Percentiles rank a stretch among this genome's conserved stretches.
Conservation (phyloP, 2,888 invertebrate genomes). For the Xestia c-nigrum region DNA sequence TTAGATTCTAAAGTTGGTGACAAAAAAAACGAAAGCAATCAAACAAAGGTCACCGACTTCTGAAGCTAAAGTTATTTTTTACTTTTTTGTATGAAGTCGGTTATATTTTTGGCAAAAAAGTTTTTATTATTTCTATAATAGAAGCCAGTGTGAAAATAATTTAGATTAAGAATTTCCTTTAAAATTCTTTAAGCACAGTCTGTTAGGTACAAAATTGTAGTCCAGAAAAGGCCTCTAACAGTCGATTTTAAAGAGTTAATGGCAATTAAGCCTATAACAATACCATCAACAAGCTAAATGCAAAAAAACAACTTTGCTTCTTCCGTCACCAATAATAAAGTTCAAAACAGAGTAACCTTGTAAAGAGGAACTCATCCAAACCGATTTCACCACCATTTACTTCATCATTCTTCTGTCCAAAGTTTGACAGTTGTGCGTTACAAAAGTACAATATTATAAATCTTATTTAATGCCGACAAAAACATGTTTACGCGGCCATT, state of each 20-base stretch:
- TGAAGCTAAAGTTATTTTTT: no score
- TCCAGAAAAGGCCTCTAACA: not conserved
- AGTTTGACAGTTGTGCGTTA: slow-evolving; percentile 58
- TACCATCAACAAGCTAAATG: not conserved
- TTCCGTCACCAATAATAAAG: not conserved
- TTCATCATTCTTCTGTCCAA: slow-evolving; percentile 52
- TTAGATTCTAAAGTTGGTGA: no score
- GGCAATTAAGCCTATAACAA: not conserved
- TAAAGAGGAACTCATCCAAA: slow-evolving; percentile 21
- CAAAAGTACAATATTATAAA: slow-evolving; percentile 65
- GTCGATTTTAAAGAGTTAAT: not conserved
- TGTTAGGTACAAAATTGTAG: not conserved
- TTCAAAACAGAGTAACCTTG: not conserved
- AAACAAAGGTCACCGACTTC: no score
- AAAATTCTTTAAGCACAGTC: not conserved
- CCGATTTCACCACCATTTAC: slow-evolving; percentile 44
- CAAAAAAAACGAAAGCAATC: no score
- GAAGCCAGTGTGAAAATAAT: no score
- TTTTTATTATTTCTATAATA: no score
- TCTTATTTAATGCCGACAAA: slow-evolving; percentile 65
- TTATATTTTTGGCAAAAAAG: no score
- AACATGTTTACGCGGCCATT: slow-evolving; percentile 66
- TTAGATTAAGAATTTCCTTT: not conserved
- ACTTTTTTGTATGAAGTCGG: no score
- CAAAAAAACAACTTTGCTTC: not conserved